Base-by-base conservation (phyloP, 2,797 vertebrate species). In the Cyclopterus lumpus region DNA sequence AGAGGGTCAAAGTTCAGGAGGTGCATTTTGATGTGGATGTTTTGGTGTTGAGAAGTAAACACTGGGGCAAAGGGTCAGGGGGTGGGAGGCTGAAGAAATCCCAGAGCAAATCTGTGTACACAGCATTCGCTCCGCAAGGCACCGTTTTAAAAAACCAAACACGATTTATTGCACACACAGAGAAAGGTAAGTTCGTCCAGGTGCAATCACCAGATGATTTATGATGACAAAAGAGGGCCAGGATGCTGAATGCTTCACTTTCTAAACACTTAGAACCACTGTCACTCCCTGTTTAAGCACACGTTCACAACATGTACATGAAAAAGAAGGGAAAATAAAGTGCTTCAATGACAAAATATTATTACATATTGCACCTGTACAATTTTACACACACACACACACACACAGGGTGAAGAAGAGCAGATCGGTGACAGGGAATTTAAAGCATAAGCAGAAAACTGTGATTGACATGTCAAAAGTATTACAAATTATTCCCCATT, bases 41-140 rank as follows among this genome's bases (percentile, higher is more conserved):
- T 82, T 82, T 64, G 38, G 18, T 54, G 40, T 64, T 66, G 44
- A 65, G 49, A 77, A 63, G 55, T 65, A 66, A 73, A 83, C 68
- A 77, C 20, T 59, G 34, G 26, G 75, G 62, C 55, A 64, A 30
- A 38, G 18, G 44, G 66, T 62, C 32, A 10, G 38, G 6, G 58
- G 71, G 57, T 40, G 49, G 65, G 36, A 66, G 8, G 16, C 44
- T 75, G 78, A 77, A 77, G 46, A 64, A 71, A 79, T 62, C 58
- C 22, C 51, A 54, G 42, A 74, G 40, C 58, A 77, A 77, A 67
- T 77, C 54, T 67, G 38, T 46, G 60, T 62, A 6, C 6, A 32
- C 85, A 80, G 86, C 73, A 75, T 86, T 88, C 60, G 71, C 89
- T 89, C 79, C 74, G 70, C 77, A 79, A 83, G 84, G 83, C 51